A percentile compares a stretch with the other conserved stretches of the same genome.
phyloP scores from a whole-genome alignment of 2,797 vertebrate species.

The Lindbergichthys nudifrons region DNA sequence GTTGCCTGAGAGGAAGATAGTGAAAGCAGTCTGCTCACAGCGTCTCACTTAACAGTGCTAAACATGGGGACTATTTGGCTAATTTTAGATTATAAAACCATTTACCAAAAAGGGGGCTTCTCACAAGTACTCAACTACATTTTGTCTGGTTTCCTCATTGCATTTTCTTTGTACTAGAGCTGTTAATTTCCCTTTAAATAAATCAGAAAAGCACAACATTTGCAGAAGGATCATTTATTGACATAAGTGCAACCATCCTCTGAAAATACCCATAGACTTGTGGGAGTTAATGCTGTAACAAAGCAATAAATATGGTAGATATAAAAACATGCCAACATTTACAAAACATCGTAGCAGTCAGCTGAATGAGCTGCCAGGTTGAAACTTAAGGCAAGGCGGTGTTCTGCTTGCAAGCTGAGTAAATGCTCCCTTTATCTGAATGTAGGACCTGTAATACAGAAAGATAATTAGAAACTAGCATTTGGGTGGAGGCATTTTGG shows the following conservation, averaged over 20 bases:
- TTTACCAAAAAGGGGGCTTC: background rate
- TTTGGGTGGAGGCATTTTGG: background rate
- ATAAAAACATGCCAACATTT: slow-evolving; percentile 78
- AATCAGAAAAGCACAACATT: slow-evolving; percentile 35
- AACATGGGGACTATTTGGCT: background rate
- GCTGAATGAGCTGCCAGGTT: slow-evolving; percentile 77
- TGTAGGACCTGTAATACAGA: slow-evolving; percentile 70
- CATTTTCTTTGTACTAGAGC: background rate
- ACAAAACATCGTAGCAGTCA: slow-evolving; percentile 69
- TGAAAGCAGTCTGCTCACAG: background rate
- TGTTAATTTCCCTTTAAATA: background rate
- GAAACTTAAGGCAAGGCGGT: slow-evolving; percentile 73
- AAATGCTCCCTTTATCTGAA: slow-evolving; percentile 73
- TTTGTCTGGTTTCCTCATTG: background rate
- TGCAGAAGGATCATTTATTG: slow-evolving; percentile 83
- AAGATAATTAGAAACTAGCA: slow-evolving; percentile 17
- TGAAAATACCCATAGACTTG: slow-evolving; percentile 64
- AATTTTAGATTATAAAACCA: background rate
- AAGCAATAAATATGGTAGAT: slow-evolving; percentile 85
- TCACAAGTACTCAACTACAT: background rate
- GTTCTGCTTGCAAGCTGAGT: slow-evolving; percentile 72
- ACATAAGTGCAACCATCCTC: slow-evolving; percentile 70
- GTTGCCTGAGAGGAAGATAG: slow-evolving; percentile 56
- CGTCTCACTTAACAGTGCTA: background rate
- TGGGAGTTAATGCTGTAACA: slow-evolving; percentile 64